Base-by-base conservation (phyloP, 1,140 invertebrate species). In the Aphis craccivora region DNA sequence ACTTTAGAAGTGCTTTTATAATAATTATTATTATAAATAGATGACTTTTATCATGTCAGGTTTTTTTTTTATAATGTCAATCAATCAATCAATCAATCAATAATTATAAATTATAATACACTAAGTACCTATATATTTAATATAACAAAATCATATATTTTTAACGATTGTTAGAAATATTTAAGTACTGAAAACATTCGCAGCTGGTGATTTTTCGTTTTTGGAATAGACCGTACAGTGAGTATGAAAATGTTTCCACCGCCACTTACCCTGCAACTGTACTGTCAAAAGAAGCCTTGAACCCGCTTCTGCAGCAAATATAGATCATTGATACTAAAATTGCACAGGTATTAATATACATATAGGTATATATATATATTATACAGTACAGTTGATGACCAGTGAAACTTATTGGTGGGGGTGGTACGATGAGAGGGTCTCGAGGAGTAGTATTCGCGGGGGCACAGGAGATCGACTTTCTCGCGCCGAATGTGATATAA, bases 401-500 rank as follows among this genome's bases (percentile, higher is more conserved):
- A 45, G 25, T 30, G 9, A 45, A 43, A 30, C 9, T 30, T 76
- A 18, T 18, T 14, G 3, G 11, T 23, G 23, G 55, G 8, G 25
- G 43, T 20, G 76, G 11, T 76, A 25, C 9, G 83, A 40, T 3
- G 84, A 43, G 35, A 11, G 84, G n/a, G 60, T n/a, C 60, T 76
- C 43, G 30, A 30, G 84, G 84, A 86, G 25, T 23, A 86, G 25
- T 23, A 83, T 86, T 5, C 40, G 40, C 40, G 84, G 84, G 40
- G 84, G 84, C 43, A 30, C 84, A 14, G 84, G 40, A 86, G 40
- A 45, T 45, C 84, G 84, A 86, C 84, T 86, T 86, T 86, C 84
- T 86, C 84, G 84, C 43, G 84, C 3, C 23, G 37, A 43, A 86
- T 86, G 83, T 86, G 43, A 86, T 86, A 86, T 86, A 86, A 86